These are phyloP conservation scores for Hydrophis major DNA, from an alignment of 2,797 vertebrate genomes.

Conservation along the genomic window DNA sequence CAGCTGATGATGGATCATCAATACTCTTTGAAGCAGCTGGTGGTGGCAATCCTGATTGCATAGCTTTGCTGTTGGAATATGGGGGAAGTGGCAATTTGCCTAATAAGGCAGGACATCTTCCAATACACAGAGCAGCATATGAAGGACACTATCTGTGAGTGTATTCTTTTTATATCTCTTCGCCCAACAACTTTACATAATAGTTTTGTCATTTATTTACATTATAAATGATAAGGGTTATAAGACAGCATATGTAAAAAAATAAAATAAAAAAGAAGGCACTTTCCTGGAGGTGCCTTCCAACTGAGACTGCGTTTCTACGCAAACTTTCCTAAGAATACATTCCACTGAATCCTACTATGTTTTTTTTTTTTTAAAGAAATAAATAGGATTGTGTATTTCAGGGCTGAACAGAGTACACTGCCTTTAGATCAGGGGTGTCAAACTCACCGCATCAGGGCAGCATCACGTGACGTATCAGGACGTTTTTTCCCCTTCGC, in stretches of 20 bases:
- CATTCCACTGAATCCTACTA: not conserved
- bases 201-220: not conserved
- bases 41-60: conserved; percentile 82
- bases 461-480: too few relatives aligned
- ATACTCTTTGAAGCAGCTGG: conserved; percentile 83
- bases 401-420: not conserved
- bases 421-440: not conserved
- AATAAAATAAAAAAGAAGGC: not conserved
- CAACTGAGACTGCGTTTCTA: not conserved
- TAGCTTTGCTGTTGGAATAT: conserved; percentile 78
- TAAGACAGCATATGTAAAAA: not conserved
- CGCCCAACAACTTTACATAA: not conserved
- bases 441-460: too few relatives aligned
- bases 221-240: not conserved
- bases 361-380: not conserved
- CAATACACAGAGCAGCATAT: conserved; percentile 84
- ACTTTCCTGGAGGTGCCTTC: not conserved
- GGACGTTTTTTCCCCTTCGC: too few relatives aligned
- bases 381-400: not conserved
- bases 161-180: not conserved
- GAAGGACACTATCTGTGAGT: conserved; percentile 87
- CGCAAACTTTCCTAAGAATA: not conserved
- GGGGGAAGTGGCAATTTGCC: conserved; percentile 82
- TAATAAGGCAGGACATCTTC: conserved; percentile 79
- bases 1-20: conserved; percentile 79